A percentile compares a stretch with the other conserved stretches of the same genome.
Conservation (phyloP, 2,113 vertebrate species). For the Synchiropus splendidus region DNA sequence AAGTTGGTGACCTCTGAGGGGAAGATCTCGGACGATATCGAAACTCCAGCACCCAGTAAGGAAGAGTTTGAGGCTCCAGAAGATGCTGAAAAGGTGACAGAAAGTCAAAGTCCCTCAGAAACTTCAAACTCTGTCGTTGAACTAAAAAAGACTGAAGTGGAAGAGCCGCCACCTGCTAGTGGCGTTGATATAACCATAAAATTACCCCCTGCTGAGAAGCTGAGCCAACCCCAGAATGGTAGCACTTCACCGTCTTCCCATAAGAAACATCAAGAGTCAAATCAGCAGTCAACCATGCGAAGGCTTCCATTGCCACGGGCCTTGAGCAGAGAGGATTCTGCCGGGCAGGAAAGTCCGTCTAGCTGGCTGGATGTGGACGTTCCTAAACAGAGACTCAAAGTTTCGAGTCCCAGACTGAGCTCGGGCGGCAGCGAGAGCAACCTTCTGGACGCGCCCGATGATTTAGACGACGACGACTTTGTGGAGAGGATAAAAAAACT, state of each 20-base stretch:
- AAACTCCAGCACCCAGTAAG: not conserved
- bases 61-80: conserved; percentile 3
- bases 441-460: conserved; percentile 70
- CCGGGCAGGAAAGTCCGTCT: conserved; percentile 40
- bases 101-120: not conserved
- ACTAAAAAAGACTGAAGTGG: conserved; percentile 5
- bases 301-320: conserved; percentile 23
- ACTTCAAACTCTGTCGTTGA: not conserved
- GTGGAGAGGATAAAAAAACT: conserved; percentile 82
- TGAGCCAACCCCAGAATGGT: conserved; percentile 14
- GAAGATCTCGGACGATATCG: not conserved
- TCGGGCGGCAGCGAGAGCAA: conserved; percentile 68
- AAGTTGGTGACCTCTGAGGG: conserved; percentile 7
- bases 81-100: not conserved
- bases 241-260: conserved; percentile 11
- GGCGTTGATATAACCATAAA: conserved; percentile 2
- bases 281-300: conserved; percentile 33
- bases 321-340: conserved; percentile 25
- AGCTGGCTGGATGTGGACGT: conserved; percentile 58
- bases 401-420: conserved; percentile 48
- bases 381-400: conserved; percentile 31
- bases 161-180: no score
- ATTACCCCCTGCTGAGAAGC: conserved; percentile 7
- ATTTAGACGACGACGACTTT: conserved; percentile 81
- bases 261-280: conserved; percentile 12